These are phyloP conservation scores for Halichondria panicea DNA, from an alignment of 37 sponge, comb jelly and placozoan species.

Conservation along the genomic window DNA sequence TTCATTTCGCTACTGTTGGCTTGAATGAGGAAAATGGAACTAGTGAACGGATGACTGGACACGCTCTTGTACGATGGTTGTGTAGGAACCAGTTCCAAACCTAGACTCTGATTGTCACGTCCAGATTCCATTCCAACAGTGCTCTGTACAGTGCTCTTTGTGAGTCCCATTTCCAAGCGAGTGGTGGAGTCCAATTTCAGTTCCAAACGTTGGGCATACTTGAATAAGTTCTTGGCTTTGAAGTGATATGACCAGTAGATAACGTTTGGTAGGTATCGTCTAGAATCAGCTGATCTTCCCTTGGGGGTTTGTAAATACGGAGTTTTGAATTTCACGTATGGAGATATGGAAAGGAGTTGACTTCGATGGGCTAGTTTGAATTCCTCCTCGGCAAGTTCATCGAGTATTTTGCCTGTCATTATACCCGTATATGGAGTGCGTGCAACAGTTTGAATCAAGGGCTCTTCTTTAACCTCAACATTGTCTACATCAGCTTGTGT, in stretches of 20 bases:
- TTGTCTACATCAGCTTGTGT: too few species aligned
- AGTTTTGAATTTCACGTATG: slow-evolving; percentile 34
- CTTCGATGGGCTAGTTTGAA: slow-evolving; percentile 17
- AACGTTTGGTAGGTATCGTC: slow-evolving; percentile 52
- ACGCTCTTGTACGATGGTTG: slow-evolving; percentile 57
- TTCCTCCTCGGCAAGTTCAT: slow-evolving; percentile 7
- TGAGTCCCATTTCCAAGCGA: slow-evolving; percentile 11
- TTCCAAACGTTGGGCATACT: not conserved
- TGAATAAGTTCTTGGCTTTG: not conserved
- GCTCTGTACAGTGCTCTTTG: slow-evolving; percentile 1
- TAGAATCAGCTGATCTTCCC: slow-evolving; percentile 30
- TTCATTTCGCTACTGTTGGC: slow-evolving; percentile 58
- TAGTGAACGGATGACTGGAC: slow-evolving; percentile 66
- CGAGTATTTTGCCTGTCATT: too few species aligned
- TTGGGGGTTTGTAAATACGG: slow-evolving; percentile 64
- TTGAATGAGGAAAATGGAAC: slow-evolving; percentile 32
- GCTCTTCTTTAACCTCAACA: too few species aligned
- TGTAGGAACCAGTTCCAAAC: not conserved
- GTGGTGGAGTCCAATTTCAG: not conserved
- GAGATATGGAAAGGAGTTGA: slow-evolving; percentile 72
- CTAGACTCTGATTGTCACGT: not conserved
- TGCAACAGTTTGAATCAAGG: too few species aligned
- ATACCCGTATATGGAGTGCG: too few species aligned
- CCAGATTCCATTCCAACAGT: not conserved
- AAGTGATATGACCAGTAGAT: slow-evolving; percentile 83